Base-by-base conservation (phyloP, 2,888 invertebrate species). In the Clusia tigrina region DNA sequence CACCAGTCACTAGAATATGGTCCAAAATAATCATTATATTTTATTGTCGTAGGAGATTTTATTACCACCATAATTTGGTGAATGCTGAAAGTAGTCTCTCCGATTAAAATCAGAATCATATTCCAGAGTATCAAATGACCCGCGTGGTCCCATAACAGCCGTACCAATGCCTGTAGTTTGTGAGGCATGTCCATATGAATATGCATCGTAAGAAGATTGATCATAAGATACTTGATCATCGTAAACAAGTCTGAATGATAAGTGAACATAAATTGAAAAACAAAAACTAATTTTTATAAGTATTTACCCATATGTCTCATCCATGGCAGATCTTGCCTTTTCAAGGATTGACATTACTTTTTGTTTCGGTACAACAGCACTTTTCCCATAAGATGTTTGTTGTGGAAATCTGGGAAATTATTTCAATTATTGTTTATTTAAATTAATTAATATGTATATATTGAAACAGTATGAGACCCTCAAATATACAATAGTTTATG, bases 291-390 rank as follows among this genome's bases (percentile, higher is more conserved):
- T 32, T 32, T 12, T 32, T 22, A 6, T 53, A n/a, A 20, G 5
- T 22, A 68, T 88, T 73, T 86, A 91, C 74, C 88, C 87, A 65
- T 91, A 91, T 59, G 88, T 90, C 68, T 91, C 89, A 79, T 93
- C 93, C 92, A 94, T 93, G 26, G 93, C 93, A 23, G 88, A 88
- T 60, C 93, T 87, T 0, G 93, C 93, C 60, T 92, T 88, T 83
- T 93, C 93, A 72, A 94, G 85, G 74, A 94, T 94, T 67, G 93
- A 93, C 85, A 93, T 88, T 65, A 93, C 92, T 85, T 93, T 93
- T 64, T 90, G 89, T 84, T 92, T 92, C 65, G 89, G 88, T 55
- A 90, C 88, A 79, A 88, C 87, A 55, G 85, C 87, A 75, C 85
- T 85, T 67, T 87, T 87, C 58, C 85, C 85, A 62, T 80, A 81